Base-by-base conservation (phyloP, 2,113 vertebrate species). In the Perognathus longimembris region DNA sequence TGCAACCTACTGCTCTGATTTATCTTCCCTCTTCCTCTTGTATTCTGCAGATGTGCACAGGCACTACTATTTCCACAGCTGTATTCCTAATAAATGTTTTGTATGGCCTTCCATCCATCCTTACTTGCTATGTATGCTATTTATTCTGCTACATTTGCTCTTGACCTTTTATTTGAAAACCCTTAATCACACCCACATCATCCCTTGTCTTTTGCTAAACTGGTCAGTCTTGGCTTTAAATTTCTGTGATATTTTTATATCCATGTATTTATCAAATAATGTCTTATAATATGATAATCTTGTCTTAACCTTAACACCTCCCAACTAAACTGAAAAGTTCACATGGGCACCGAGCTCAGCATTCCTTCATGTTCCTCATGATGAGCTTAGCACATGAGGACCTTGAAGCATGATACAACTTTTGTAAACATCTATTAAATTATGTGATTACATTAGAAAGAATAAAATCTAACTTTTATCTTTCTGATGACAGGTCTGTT, bases 391-490 rank as follows among this genome's bases (percentile, higher is more conserved):
- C 50, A 63, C 14, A 40, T 15, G 2, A 26, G 66, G 40, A 66
- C n/a, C 32, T 17, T 77, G 38, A 88, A 90, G 26, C 66, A 3
- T 1, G 4, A 17, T 2, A 28, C 38, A 40, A 34, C 40, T 73
- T 67, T 61, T 14, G 70, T 22, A 67, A 91, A 28, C 26, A 87
- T 3, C 17, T 83, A 34, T 2, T 81, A 24, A 57, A 66, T 59
- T 85, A 86, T 40, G 40, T 75, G 84, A 85, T 66, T 74, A 30
- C 7, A 1, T 86, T 50, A 77, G 30, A 80, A 1, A 76, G 75
- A 45, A 45, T 7, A 92, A 92, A 87, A 61, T 70, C 40, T 81
- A 54, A 75, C 57, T 57, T 79, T 61, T 67, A 50, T 75, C 75
- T 79, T 88, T 57, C 34, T 26, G 15, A 63, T 22, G 74, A 34